Evolutionary conservation across 2,113 vertebrate species (phyloP), one percentile per base, ranked within the genome.

Genomic region (Siniperca knerii): DNA sequence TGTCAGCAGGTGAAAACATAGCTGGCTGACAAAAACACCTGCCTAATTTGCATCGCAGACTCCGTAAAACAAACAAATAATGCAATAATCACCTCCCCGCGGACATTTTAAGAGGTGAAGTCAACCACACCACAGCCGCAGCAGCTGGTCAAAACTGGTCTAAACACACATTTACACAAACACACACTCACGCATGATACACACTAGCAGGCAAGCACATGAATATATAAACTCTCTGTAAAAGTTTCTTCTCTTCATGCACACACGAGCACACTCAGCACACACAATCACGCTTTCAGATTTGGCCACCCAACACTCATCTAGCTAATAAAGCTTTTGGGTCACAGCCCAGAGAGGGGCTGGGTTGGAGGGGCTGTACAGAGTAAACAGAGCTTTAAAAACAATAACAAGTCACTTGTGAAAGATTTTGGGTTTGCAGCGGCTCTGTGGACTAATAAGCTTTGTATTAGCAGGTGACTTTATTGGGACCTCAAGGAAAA

Each of bases 301-400:
- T 75, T 74, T 90, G 90, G 84, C 93, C 92, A 92, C 89, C 89
- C 92, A 91, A 75, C 87, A 81, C 69, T 91, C 68, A 79, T 82
- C 67, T n/a, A 75, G 85, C 77, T 89, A 85, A 90, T 91, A 94
- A 94, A 94, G 88, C 33, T 74, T 75, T 90, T 92, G 90, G 92
- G 77, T 46, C 8, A 18, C 75, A 55, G 93, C 91, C 93, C 91
- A 86, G 89, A 89, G 81, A 74, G 69, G 67, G 68, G 50, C 82
- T 85, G 25, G 23, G 55, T 87, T 82, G 75, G 46, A 80, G 79
- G 52, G 77, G 72, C 70, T 80, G 58, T 50, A 75, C 74, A 84
- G 73, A 83, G 91, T 92, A 94, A 93, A 94, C 90, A 90, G 83
- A 87, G 83, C 90, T 92, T 89, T 91, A 86, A 93, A 92, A 92